A percentile compares a stretch with the other conserved stretches of the same genome.
Conservation (phyloP, 2,888 invertebrate species). For the Polyploca ridens region DNA sequence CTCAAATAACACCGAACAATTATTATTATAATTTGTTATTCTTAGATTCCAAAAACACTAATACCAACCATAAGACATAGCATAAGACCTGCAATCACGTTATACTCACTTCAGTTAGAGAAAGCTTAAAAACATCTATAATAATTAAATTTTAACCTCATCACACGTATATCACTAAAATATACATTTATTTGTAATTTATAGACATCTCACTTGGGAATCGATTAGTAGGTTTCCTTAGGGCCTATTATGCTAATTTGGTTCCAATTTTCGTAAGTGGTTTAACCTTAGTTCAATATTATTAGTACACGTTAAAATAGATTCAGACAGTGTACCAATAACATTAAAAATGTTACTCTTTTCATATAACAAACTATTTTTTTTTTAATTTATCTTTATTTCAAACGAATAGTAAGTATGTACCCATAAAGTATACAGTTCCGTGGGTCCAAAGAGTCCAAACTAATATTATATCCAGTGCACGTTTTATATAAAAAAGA, state of each 20-base stretch:
- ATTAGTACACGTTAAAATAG: background rate
- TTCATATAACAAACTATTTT: background rate
- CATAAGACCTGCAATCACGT: constrained; percentile 13
- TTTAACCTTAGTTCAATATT: constrained; percentile 23
- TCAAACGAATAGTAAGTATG: too few relatives aligned
- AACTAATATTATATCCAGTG: too few relatives aligned
- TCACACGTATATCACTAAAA: constrained; percentile 56
- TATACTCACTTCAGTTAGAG: constrained; percentile 23
- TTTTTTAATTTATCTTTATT: too few relatives aligned
- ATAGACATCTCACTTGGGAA: constrained; percentile 72
- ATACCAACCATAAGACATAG: too few relatives aligned
- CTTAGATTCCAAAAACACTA: too few relatives aligned
- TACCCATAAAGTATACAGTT: too few relatives aligned
- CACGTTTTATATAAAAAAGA: too few relatives aligned
- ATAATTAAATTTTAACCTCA: constrained; percentile 33
- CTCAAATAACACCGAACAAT: too few relatives aligned
- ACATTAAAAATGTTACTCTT: background rate
- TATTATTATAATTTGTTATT: too few relatives aligned
- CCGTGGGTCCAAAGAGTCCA: too few relatives aligned
- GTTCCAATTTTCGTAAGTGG: constrained; percentile 49
- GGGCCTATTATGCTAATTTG: constrained; percentile 52
- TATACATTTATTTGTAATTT: constrained; percentile 44
- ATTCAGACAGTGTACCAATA: background rate
- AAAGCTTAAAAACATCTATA: constrained; percentile 25
- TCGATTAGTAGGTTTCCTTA: constrained; percentile 53